A percentile compares a stretch with the other conserved stretches of the same genome.
Evolutionary conservation across 2,113 vertebrate species (phyloP).

Genomic region (Eonycteris spelaea): DNA sequence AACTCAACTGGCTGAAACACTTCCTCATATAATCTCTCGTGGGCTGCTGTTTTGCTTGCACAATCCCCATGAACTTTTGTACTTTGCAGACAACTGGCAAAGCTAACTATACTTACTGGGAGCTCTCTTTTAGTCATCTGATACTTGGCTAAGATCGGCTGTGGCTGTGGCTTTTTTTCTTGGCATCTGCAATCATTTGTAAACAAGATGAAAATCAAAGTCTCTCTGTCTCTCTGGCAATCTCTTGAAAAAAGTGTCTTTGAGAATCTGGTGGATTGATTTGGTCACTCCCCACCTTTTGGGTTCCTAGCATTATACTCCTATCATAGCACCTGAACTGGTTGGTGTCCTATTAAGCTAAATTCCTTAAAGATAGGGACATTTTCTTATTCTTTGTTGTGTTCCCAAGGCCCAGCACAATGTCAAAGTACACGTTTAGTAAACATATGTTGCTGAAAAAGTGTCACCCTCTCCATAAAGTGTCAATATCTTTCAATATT

Average conservation of each 20-base stretch:
- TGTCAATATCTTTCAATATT: neutral
- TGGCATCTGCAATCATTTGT: neutral
- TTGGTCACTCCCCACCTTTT: neutral
- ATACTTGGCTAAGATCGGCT: neutral
- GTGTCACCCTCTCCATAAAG: neutral
- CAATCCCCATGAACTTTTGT: neutral
- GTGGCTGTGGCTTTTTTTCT: neutral
- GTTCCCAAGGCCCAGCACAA: neutral
- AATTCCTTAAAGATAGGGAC: neutral
- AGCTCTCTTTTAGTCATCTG: neutral
- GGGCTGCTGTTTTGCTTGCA: neutral
- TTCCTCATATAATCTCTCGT: neutral
- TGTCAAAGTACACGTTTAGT: neutral
- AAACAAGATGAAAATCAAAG: constrained; percentile 7
- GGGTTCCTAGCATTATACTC: neutral
- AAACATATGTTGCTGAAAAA: neutral
- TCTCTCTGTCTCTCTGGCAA: neutral
- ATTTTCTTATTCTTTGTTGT: neutral
- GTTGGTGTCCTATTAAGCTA: neutral
- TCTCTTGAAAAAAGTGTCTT: neutral
- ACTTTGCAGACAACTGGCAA: neutral
- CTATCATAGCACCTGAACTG: neutral
- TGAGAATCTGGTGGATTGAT: neutral
- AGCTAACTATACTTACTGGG: neutral
- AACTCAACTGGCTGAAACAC: neutral